Base-by-base conservation (phyloP, 2,113 vertebrate species). In the Urocynchramus pylzowi region DNA sequence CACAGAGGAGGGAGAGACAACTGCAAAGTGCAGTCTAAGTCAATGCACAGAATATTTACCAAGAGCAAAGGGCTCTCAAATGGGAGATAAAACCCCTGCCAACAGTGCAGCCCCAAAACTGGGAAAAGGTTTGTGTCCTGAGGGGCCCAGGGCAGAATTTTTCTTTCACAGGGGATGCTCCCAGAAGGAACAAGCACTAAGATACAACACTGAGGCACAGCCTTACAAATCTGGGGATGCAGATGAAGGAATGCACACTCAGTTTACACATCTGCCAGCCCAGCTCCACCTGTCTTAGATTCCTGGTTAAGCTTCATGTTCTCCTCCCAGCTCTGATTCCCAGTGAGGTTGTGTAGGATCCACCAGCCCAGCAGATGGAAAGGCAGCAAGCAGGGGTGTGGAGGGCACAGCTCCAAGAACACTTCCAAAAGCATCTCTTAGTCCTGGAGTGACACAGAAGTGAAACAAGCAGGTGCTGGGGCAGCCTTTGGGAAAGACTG, bases 191-290 rank as follows among this genome's bases (percentile, higher is more conserved):
- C 37, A 37, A 50, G 42, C 19, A 20, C 53, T 18, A 15, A 64
- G 41, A 28, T 16, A 41, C 4, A 17, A 57, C 0, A 1, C 39
- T 16, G 33, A 88, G 33, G 28, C 75, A 59, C 4, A 63, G 70
- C 52, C 17, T 70, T 4, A 33, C 23, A 54, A 20, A 67, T 1
- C 47, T 10, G 21, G 49, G 18, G 23, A 39, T 37, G 28, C 37
- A 57, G 60, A n/a, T 47, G 33, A 1, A 37, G 73, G 52, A 78
- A 92, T 0, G 0, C 10, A 42, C 7, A 2, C 13, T 28, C 20
- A 22, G 22, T 50, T 47, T 31, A 39, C 31, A 54, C 17, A 30
- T 13, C 23, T 44, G 65, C 74, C 61, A 95, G 28, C 37, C 52
- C 78, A 73, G n/a, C 57, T 65, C 49, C 60, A 78, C 31, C 26